A percentile compares a stretch with the other conserved stretches of the same genome.
phyloP scores from a whole-genome alignment of 2,113 vertebrate species.

The Melanerpes aurifrons region DNA sequence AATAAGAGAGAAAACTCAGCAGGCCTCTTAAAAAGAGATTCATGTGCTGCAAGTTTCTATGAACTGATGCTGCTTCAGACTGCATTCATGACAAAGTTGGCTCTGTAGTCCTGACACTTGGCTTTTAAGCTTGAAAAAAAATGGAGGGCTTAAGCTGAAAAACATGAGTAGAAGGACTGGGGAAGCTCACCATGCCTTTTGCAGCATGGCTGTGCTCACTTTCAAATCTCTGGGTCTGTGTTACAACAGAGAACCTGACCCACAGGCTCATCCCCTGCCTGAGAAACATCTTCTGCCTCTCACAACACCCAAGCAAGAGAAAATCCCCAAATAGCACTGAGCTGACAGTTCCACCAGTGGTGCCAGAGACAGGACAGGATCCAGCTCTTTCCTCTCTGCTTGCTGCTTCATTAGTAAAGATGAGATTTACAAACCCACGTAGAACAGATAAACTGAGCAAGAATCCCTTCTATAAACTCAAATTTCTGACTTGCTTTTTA shows the following conservation, averaged over 20 bases:
- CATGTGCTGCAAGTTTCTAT: background rate
- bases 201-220: background rate
- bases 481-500: constrained; percentile 41
- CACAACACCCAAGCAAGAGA: background rate
- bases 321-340: background rate
- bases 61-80: background rate
- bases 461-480: constrained; percentile 55
- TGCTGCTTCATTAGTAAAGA: constrained; percentile 21
- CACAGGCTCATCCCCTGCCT: background rate
- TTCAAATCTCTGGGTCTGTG: background rate
- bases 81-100: background rate
- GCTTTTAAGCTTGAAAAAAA: background rate
- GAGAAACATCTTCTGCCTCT: background rate
- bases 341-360: background rate
- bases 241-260: background rate
- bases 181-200: background rate
- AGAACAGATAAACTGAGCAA: constrained; percentile 33
- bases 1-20: background rate
- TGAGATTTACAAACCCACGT: background rate
- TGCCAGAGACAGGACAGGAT: constrained; percentile 47
- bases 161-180: background rate
- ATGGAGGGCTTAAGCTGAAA: background rate
- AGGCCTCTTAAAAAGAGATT: background rate
- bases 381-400: constrained; percentile 29
- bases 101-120: background rate